Conservation (phyloP, 2,888 invertebrate species). For the Schizotus pectinicornis region DNA sequence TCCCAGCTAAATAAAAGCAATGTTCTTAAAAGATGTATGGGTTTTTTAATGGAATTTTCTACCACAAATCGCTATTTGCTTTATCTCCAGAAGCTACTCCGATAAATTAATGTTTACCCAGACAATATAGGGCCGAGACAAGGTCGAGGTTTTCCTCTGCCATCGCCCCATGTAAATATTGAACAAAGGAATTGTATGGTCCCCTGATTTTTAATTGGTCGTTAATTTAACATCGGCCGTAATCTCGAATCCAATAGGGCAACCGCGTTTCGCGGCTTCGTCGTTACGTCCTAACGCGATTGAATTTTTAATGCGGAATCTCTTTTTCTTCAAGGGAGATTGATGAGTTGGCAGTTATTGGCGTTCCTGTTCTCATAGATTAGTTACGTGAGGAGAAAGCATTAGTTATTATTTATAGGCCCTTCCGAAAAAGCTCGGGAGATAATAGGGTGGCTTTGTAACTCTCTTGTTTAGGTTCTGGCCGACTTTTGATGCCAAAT, state of each 20-base stretch:
- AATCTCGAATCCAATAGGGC: too few relatives aligned
- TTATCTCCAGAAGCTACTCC: background rate
- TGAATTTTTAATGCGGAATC: constrained; percentile 49
- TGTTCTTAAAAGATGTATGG: constrained; percentile 1
- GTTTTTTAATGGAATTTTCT: constrained; percentile 6
- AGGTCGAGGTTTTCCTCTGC: background rate
- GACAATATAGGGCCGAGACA: background rate
- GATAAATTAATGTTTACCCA: constrained; percentile 2
- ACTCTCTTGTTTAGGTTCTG: constrained; percentile 44
- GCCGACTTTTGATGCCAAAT: constrained; percentile 47
- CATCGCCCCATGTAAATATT: background rate
- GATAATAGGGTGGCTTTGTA: constrained; percentile 51
- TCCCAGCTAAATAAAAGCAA: constrained; percentile 3
- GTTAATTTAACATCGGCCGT: too few relatives aligned
- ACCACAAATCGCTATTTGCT: background rate
- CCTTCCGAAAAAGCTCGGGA: constrained; percentile 42
- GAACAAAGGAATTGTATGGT: too few relatives aligned
- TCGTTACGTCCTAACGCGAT: constrained; percentile 17
- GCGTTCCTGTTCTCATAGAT: constrained; percentile 56
- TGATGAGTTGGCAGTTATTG: constrained; percentile 57
- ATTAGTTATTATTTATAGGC: constrained; percentile 57
- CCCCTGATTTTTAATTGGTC: too few relatives aligned
- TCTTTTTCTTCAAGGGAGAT: constrained; percentile 40
- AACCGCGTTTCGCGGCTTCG: too few relatives aligned
- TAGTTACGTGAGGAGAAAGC: constrained; percentile 58